These are phyloP conservation scores for Pristionchus entomophagus DNA, from an alignment of 2,888 invertebrate genomes.

Conservation along the genomic window DNA sequence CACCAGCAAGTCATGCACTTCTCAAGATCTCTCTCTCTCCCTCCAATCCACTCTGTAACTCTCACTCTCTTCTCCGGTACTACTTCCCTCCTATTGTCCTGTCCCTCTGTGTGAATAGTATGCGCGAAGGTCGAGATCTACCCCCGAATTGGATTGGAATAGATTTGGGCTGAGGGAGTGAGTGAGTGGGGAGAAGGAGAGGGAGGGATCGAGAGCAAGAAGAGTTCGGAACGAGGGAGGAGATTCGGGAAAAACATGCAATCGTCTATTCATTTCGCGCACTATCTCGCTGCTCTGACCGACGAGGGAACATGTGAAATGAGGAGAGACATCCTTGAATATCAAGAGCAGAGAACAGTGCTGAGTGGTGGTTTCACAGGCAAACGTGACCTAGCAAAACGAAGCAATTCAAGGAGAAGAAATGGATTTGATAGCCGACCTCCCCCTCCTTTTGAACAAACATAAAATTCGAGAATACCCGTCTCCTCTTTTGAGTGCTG, in stretches of 20 bases:
- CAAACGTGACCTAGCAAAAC: constrained; percentile 28
- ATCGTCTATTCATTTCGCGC: not conserved
- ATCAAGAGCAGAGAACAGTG: not conserved
- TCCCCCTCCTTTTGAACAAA: not conserved
- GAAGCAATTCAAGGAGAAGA: not conserved
- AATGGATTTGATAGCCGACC: constrained; percentile 15
- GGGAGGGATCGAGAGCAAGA: constrained; percentile 24
- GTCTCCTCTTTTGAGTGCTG: not conserved
- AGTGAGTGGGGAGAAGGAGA: not conserved
- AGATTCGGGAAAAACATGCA: not conserved
- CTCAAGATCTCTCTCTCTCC: not conserved
- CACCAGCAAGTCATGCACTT: no score
- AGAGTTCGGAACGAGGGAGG: not conserved
- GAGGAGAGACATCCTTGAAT: no score
- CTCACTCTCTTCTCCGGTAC: not conserved
- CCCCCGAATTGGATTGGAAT: constrained; percentile 33
- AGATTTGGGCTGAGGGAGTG: not conserved
- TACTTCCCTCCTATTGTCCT: not conserved
- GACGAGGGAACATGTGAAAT: not conserved
- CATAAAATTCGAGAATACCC: constrained; percentile 32
- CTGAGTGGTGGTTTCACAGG: not conserved
- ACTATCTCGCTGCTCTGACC: not conserved
- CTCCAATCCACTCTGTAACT: constrained; percentile 15
- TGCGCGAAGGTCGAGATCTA: constrained; percentile 42
- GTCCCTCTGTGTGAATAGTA: constrained; percentile 41